Evolutionary conservation across 2,113 vertebrate species (phyloP), one percentile per base, ranked within the genome.

Genomic region (Muntiacus reevesi): DNA sequence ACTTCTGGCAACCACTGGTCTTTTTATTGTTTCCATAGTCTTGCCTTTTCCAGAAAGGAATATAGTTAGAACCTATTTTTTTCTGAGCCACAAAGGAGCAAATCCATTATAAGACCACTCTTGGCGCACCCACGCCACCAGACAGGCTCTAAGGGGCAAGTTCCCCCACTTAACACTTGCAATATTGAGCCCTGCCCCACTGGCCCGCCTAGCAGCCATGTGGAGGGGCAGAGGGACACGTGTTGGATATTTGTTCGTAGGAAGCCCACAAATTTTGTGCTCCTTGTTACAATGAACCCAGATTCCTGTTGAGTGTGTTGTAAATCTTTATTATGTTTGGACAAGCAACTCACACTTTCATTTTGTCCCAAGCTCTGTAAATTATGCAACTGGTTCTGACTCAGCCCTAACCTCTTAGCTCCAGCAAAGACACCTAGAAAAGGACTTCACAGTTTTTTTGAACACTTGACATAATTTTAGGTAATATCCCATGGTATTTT

Each of bases 331-430:
- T 45, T 4, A 4, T 3, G 33, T 71, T 27, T 55, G 57, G 52
- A 59, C 19, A 5, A 30, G 14, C 7, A 13, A 7, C 45, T 47
- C 15, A 17, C 2, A 23, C 52, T 59, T 74, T 47, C 25, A 15
- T 12, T 83, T 43, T 40, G 27, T 17, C 16, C 0, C 0, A 21
- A 83, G 55, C 45, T 23, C 79, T 62, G 47, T 23, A 17, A 25
- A 43, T 15, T 23, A 17, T 0, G 12, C 7, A 6, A 2, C 12
- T 21, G 0, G 21, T 55, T 54, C 60, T 50, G 47, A 60, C 62
- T 43, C 25, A 4, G 40, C 28, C 81, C 25, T 47, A 4, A 16
- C 52, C 17, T 54, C 40, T 64, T 3, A 1, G 30, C 10, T 45
- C 45, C 74, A 19, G 54, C 14, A 3, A 28, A 64, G 59, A 36